phyloP scores from a whole-genome alignment of 2,113 vertebrate genomes.

The Leptobrachium ailaonicum region DNA sequence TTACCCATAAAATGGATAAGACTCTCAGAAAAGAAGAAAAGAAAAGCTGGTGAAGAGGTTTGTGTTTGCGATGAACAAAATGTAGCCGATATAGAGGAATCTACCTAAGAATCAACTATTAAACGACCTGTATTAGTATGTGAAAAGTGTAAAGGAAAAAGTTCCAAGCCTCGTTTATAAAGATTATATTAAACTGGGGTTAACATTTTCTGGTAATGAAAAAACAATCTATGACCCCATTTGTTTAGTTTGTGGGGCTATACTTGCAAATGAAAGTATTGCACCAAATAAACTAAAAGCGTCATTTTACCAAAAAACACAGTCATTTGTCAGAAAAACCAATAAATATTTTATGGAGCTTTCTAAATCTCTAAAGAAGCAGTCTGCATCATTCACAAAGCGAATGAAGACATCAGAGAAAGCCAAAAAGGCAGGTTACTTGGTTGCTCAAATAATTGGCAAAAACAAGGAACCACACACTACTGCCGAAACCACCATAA shows the following conservation, averaged over 20 bases:
- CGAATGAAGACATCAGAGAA: background rate
- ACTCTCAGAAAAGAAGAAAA: background rate
- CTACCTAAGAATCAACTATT: background rate
- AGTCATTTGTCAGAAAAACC: background rate
- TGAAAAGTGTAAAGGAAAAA: background rate
- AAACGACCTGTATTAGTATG: background rate
- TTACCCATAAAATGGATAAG: background rate
- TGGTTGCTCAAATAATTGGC: background rate
- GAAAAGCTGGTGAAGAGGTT: background rate
- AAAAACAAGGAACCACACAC: background rate
- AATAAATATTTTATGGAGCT: background rate
- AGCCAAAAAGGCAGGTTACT: background rate
- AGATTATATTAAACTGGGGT: background rate
- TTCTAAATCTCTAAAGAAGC: background rate
- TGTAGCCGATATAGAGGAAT: background rate
- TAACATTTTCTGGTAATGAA: conserved; percentile 3
- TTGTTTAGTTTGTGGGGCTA: background rate
- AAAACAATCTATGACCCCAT: background rate
- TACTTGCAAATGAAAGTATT: background rate
- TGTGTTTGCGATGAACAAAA: background rate
- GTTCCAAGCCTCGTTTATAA: background rate
- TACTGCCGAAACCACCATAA: conserved; percentile 1
- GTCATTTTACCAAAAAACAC: background rate
- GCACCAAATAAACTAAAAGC: background rate
- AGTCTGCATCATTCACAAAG: background rate